These are phyloP conservation scores for Toxonevra muliebris DNA, from an alignment of 2,888 invertebrate species.

Conservation along the genomic window DNA sequence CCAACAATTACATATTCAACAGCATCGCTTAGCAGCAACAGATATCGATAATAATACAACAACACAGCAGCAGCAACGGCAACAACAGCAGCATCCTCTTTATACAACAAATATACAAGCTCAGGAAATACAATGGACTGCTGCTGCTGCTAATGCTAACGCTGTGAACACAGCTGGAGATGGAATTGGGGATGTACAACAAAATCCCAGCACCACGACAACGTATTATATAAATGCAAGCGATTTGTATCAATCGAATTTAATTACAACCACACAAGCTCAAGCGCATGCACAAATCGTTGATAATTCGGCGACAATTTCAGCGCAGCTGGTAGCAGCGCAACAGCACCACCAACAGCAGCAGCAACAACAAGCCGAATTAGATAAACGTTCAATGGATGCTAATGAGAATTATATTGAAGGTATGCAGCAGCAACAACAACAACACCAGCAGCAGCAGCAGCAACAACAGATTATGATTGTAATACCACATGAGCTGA, in stretches of 20 bases:
- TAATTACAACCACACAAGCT: constrained; percentile 21
- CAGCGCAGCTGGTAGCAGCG: constrained; percentile 20
- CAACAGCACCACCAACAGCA: constrained; percentile 13
- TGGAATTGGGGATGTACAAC: too few relatives aligned
- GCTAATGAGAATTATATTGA: constrained; percentile 52
- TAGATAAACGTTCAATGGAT: constrained; percentile 39
- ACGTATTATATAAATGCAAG: constrained; percentile 53
- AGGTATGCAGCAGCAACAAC: constrained; percentile 27
- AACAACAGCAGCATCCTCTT: constrained; percentile 1
- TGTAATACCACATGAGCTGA: constrained; percentile 39
- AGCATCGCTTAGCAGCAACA: background rate
- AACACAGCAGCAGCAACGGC: constrained; percentile 12
- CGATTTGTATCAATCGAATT: constrained; percentile 50
- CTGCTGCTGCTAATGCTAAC: constrained; percentile 12
- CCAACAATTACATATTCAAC: constrained; percentile 15
- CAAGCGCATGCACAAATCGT: constrained; percentile 22
- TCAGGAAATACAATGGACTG: constrained; percentile 33
- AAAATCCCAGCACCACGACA: constrained; percentile 18
- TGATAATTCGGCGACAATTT: constrained; percentile 1
- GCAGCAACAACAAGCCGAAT: constrained; percentile 17
- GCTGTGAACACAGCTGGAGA: background rate
- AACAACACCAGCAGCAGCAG: constrained; percentile 17
- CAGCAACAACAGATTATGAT: constrained; percentile 43
- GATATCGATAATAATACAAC: background rate
- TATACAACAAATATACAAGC: constrained; percentile 15